A percentile compares a stretch with the other conserved stretches of the same genome.
Conservation (phyloP, 2,797 vertebrate genomes). For the Syngnathus rostellatus region DNA sequence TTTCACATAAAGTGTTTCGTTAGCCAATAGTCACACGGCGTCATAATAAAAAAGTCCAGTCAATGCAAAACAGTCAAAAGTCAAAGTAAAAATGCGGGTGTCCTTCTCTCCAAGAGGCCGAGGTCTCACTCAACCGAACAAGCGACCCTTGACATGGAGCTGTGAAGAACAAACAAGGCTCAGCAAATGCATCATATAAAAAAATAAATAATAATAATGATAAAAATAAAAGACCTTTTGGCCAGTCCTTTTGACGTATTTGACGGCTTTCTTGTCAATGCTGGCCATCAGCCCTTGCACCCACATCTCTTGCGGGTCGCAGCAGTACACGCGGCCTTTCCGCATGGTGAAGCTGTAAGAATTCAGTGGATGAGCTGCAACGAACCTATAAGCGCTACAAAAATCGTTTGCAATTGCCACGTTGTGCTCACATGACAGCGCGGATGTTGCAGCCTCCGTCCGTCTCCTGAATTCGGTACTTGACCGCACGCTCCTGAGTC, state of each 20-base stretch:
- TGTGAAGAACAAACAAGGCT: background rate
- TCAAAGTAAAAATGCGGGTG: background rate
- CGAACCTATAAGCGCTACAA: too few species aligned
- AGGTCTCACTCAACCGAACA: background rate
- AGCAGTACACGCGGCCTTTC: slow-evolving; percentile 40
- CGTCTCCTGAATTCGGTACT: slow-evolving; percentile 50
- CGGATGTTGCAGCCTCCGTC: slow-evolving; percentile 71
- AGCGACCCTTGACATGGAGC: background rate
- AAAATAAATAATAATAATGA: background rate
- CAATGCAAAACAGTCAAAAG: background rate
- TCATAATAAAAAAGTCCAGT: background rate
- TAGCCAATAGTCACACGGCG: background rate
- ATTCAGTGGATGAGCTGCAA: background rate
- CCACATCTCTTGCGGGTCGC: slow-evolving; percentile 54
- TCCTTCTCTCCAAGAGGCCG: background rate
- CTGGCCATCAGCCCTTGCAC: slow-evolving; percentile 18
- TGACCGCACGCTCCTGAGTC: slow-evolving; percentile 11
- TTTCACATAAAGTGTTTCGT: background rate
- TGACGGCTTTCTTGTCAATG: slow-evolving; percentile 22
- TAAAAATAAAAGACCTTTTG: slow-evolving; percentile 9
- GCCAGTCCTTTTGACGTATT: accelerated
- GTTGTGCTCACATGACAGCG: slow-evolving; percentile 64
- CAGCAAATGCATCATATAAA: background rate
- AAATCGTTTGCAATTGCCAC: background rate
- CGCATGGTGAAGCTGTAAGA: slow-evolving; percentile 54